phyloP scores from a whole-genome alignment of 2,113 vertebrate genomes.

The Tyrannus savana region DNA sequence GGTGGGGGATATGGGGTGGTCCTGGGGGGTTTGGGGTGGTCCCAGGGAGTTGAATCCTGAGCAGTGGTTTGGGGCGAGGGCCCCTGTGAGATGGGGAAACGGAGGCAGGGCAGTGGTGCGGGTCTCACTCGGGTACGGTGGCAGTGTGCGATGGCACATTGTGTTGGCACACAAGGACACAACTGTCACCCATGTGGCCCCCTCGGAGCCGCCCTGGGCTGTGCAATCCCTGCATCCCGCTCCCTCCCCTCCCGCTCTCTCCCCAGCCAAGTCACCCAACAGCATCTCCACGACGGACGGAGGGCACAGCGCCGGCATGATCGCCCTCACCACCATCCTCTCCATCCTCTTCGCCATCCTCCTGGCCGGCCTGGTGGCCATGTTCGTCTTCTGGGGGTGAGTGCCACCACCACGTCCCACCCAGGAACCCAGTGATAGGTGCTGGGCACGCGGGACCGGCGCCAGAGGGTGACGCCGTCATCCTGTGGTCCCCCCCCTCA shows the following conservation, averaged over 20 bases:
- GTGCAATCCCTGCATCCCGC: rapidly evolving
- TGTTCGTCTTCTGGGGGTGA: slow-evolving; percentile 32
- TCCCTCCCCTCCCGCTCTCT: background rate
- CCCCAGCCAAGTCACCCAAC: background rate
- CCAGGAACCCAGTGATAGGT: background rate
- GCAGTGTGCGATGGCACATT: rapidly evolving
- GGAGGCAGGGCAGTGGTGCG: background rate
- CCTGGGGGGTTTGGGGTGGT: background rate
- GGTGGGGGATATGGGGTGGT: background rate
- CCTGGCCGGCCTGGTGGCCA: slow-evolving; percentile 37
- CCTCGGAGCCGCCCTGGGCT: background rate
- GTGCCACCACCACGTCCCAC: background rate
- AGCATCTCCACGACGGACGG: background rate
- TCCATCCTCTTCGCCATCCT: slow-evolving; percentile 68
- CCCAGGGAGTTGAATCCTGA: rapidly evolving
- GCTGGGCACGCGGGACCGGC: rapidly evolving
- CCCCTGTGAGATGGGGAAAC: background rate
- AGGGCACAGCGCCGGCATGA: slow-evolving; percentile 2
- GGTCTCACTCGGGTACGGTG: rapidly evolving
- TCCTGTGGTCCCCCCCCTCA: too few relatives aligned
- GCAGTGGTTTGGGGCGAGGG: background rate
- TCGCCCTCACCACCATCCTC: slow-evolving; percentile 66
- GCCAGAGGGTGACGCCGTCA: background rate
- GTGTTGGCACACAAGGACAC: background rate
- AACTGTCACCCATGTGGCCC: rapidly evolving